These are phyloP conservation scores for Brachyrhaphis roseni DNA, from an alignment of 2,797 vertebrate genomes.

Conservation along the genomic window DNA sequence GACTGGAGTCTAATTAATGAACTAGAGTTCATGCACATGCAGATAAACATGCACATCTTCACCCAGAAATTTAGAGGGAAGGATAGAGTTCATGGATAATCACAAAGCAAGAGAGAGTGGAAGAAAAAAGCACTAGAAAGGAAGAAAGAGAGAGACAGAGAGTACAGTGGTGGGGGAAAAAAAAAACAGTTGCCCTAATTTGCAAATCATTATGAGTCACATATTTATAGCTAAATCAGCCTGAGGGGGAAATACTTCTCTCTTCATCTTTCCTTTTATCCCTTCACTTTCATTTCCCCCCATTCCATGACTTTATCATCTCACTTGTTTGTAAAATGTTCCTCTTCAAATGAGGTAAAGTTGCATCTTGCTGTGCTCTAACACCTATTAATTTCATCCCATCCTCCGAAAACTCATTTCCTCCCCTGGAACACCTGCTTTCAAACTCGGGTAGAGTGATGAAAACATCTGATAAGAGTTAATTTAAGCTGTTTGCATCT, in stretches of 20 bases:
- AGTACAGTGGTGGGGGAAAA: conserved; percentile 31
- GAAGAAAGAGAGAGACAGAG: conserved; percentile 4
- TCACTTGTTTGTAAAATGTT: conserved; percentile 29
- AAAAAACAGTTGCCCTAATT: conserved; percentile 64
- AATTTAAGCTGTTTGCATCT: neutral
- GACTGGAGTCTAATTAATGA: conserved; percentile 44
- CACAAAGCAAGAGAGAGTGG: neutral
- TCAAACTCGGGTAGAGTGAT: neutral
- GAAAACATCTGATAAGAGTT: neutral
- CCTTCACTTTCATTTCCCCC: conserved; percentile 27
- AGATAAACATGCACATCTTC: conserved; percentile 1
- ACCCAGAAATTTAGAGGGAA: conserved; percentile 6
- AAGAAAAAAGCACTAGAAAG: conserved; percentile 11
- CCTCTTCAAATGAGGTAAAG: conserved; percentile 28
- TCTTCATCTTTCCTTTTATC: conserved; percentile 27
- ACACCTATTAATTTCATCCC: conserved; percentile 1
- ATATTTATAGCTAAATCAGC: conserved; percentile 74
- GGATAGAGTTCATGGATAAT: conserved; percentile 17
- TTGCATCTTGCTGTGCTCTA: neutral
- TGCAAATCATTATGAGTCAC: conserved; percentile 76
- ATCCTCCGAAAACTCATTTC: conserved; percentile 6
- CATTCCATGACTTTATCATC: conserved; percentile 28
- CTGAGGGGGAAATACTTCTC: conserved; percentile 52
- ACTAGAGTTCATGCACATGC: conserved; percentile 23
- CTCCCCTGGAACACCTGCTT: conserved; percentile 5